Evolutionary conservation across 53 echinoderm and acorn worm species (phyloP).

Genomic region (Temnopleurus reevesii): DNA sequence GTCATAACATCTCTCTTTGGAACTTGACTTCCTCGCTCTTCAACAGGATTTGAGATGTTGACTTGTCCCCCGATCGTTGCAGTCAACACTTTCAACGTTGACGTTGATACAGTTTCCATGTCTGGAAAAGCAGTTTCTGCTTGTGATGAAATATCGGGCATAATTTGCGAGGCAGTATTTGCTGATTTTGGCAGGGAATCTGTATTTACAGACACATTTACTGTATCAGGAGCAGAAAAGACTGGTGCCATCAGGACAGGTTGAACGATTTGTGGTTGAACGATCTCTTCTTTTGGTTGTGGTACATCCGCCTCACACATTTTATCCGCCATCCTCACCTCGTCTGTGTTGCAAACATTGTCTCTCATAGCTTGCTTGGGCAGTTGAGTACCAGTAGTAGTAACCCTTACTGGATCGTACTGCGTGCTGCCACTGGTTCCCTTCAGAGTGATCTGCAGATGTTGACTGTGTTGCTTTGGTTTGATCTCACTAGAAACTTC

Average conservation of each 20-base stretch:
- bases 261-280: not conserved
- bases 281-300: not conserved
- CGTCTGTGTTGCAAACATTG: not conserved
- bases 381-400: not conserved
- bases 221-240: not conserved
- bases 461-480: not conserved
- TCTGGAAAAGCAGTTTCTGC: not conserved
- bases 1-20: not conserved
- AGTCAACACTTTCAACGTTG: not conserved
- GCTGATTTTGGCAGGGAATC: not conserved
- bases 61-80: not conserved
- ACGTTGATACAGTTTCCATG: not conserved
- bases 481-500: not conserved
- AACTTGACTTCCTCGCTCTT: not conserved
- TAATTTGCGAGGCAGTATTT: not conserved
- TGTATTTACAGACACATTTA: not conserved
- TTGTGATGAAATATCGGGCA: not conserved
- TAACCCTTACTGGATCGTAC: not conserved
- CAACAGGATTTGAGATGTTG: not conserved
- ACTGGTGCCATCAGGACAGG: constrained; percentile 25
- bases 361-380: not conserved
- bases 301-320: constrained; percentile 30
- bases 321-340: not conserved
- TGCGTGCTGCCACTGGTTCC: not conserved
- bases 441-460: not conserved